phyloP scores from a whole-genome alignment of 2,113 vertebrate genomes.

The Oryzias javanicus region DNA sequence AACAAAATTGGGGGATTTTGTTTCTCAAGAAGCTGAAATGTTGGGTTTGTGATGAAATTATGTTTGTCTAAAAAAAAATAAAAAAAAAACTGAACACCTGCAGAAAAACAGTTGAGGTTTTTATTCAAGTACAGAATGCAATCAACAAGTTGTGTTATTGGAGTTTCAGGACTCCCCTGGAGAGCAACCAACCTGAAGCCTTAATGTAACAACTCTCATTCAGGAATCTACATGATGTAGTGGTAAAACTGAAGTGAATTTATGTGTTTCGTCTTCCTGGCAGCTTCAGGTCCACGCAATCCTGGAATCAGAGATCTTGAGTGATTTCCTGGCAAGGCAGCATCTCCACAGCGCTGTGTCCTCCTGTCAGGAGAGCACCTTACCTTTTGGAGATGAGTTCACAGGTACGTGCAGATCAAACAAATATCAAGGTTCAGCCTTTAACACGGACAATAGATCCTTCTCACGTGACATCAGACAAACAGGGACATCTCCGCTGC shows the following conservation, averaged over 20 bases:
- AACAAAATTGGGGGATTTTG: constrained; percentile 43
- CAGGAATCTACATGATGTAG: background rate
- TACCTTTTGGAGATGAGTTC: constrained; percentile 55
- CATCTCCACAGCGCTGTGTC: constrained; percentile 56
- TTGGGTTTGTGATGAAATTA: background rate
- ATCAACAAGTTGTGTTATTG: constrained; percentile 30
- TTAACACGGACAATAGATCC: no score
- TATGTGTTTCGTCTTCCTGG: constrained; percentile 21
- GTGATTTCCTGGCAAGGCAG: constrained; percentile 63
- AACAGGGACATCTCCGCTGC: no score
- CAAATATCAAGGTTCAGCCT: constrained; percentile 8
- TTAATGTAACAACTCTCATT: constrained; percentile 34
- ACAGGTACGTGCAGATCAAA: constrained; percentile 53
- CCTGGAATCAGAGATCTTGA: constrained; percentile 58
- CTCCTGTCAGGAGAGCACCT: constrained; percentile 38
- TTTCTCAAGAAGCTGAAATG: constrained; percentile 33
- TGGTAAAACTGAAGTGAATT: background rate
- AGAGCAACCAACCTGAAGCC: constrained; percentile 24
- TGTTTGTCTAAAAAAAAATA: constrained; percentile 35
- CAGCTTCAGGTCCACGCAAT: constrained; percentile 49
- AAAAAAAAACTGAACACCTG: constrained; percentile 29
- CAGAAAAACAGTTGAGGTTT: constrained; percentile 34
- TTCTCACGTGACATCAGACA: no score
- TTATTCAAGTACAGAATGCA: constrained; percentile 46
- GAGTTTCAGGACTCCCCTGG: constrained; percentile 23